phyloP scores from a whole-genome alignment of 2,888 invertebrate species.

The Acanthosepion esculentum region DNA sequence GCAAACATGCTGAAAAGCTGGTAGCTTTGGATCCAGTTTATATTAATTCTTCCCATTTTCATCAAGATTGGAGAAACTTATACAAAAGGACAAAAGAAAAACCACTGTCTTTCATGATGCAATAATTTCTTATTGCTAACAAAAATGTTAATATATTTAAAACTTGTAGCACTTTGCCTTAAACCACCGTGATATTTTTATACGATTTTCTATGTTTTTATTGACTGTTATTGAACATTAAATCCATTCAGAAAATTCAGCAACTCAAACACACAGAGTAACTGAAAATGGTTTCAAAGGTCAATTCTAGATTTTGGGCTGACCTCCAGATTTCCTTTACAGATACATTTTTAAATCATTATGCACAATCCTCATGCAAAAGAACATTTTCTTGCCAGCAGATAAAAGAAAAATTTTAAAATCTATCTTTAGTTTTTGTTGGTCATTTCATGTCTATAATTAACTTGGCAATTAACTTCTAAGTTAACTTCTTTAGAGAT shows the following conservation, averaged over 20 bases:
- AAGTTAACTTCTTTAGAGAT: too few relatives aligned
- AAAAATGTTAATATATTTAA: not conserved
- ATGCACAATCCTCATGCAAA: too few relatives aligned
- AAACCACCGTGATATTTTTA: not conserved
- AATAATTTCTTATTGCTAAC: not conserved
- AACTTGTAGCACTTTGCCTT: not conserved
- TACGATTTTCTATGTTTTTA: not conserved
- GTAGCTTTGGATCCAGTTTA: not conserved
- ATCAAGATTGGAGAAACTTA: not conserved
- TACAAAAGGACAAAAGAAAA: not conserved
- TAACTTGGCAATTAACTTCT: too few relatives aligned
- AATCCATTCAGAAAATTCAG: not conserved
- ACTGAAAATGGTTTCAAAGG: not conserved
- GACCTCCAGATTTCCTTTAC: not conserved
- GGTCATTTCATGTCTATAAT: too few relatives aligned
- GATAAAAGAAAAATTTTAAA: too few relatives aligned
- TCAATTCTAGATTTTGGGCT: not conserved
- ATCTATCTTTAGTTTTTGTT: too few relatives aligned
- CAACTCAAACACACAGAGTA: not conserved
- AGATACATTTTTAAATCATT: not conserved
- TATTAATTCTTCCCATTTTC: not conserved
- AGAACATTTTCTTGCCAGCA: not conserved
- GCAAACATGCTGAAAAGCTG: slow-evolving; percentile 44
- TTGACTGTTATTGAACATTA: not conserved
- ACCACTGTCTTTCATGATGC: not conserved